These are phyloP conservation scores for Deroplatys truncata DNA, from an alignment of 2,888 invertebrate genomes.

Conservation along the genomic window DNA sequence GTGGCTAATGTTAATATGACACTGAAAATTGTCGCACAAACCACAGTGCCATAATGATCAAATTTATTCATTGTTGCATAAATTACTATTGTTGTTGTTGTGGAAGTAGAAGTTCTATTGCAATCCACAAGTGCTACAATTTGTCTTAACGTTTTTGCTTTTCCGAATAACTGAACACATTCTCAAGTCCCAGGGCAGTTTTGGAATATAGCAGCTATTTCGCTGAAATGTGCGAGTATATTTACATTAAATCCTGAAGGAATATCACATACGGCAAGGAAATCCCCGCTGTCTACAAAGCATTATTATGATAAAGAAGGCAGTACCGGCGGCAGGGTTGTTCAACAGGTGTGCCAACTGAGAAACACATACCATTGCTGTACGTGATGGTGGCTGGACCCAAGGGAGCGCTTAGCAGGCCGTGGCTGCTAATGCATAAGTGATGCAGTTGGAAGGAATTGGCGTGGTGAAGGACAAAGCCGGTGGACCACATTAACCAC, in stretches of 20 bases:
- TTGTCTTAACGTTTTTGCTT: no score
- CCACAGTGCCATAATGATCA: no score
- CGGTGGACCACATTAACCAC: background rate
- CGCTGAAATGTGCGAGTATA: background rate
- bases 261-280: background rate
- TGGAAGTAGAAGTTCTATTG: no score
- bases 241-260: background rate
- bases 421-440: conserved; percentile 19
- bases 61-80: no score
- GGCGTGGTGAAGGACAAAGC: background rate
- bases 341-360: background rate
- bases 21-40: no score
- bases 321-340: background rate
- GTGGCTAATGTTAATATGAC: no score
- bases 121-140: no score
- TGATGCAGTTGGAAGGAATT: conserved; percentile 9
- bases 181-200: background rate
- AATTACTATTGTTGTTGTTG: no score
- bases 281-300: background rate
- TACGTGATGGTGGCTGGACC: background rate
- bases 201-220: background rate
- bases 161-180: background rate
- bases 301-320: background rate
- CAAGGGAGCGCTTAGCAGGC: background rate
- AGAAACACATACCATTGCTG: background rate